These are phyloP conservation scores for Formica aserva DNA, from an alignment of 2,888 invertebrate genomes.

Conservation along the genomic window DNA sequence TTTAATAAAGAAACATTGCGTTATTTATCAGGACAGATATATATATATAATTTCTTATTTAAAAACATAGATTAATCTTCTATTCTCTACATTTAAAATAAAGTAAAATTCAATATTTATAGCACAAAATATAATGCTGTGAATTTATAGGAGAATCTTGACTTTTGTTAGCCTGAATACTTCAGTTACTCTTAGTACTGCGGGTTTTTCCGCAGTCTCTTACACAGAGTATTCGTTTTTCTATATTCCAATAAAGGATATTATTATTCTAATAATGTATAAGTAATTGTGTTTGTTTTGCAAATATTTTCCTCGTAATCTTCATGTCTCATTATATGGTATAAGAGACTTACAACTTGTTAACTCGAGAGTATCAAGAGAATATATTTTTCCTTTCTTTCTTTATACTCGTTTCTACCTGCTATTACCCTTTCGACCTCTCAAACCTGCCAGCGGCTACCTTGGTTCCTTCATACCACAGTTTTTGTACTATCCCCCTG, in stretches of 20 bases:
- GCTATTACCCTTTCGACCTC: conserved; percentile 46
- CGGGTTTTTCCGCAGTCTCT: conserved; percentile 2
- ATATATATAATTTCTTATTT: background rate
- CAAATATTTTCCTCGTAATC: conserved; percentile 46
- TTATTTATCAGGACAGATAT: background rate
- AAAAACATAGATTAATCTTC: background rate
- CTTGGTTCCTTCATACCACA: conserved; percentile 4
- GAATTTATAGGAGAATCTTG: conserved; percentile 24
- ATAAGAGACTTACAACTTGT: conserved; percentile 42
- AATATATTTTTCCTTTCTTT: conserved; percentile 37
- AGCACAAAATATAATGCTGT: background rate
- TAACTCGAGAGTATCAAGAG: conserved; percentile 36
- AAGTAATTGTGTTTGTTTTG: conserved; percentile 39
- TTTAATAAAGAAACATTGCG: background rate
- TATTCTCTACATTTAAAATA: background rate
- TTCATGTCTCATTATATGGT: conserved; percentile 44
- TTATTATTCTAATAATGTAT: conserved; percentile 33
- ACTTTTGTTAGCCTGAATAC: background rate
- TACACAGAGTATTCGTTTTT: background rate
- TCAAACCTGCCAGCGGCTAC: conserved; percentile 44
- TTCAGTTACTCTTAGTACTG: conserved; percentile 11
- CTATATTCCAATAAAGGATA: conserved; percentile 25
- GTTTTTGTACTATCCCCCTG: conserved; percentile 22
- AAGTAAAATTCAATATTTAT: conserved; percentile 10
- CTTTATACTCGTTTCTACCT: conserved; percentile 44